phyloP scores from a whole-genome alignment of 2,888 invertebrate genomes.

The Hartigia nigra region DNA sequence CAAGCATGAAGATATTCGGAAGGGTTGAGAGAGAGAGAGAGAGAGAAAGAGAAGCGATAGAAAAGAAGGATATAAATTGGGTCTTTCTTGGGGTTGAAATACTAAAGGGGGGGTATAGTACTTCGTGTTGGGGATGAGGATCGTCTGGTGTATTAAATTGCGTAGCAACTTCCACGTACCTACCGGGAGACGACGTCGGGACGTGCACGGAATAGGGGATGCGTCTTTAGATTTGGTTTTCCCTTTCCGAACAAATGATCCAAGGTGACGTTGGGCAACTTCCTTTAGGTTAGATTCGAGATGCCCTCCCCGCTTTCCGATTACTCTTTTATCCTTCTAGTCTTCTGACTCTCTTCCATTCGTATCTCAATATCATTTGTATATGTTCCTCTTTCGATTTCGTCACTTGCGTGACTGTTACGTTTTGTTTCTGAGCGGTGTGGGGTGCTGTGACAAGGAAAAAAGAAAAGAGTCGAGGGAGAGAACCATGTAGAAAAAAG shows the following conservation, averaged over 20 bases:
- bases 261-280: background rate
- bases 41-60: background rate
- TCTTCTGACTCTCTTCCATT: background rate
- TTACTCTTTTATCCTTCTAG: background rate
- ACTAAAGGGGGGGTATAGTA: background rate
- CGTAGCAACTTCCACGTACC: background rate
- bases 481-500: background rate
- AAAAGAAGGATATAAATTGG: background rate
- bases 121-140: background rate
- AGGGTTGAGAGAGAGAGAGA: too few relatives aligned
- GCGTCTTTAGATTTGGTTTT: slow-evolving; percentile 40
- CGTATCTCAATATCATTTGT: background rate
- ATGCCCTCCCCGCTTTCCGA: background rate
- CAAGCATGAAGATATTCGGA: background rate
- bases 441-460: background rate
- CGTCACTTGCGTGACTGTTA: background rate
- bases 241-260: background rate
- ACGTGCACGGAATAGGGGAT: slow-evolving; percentile 46
- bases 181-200: slow-evolving; percentile 12
- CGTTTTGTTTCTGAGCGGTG: background rate
- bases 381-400: background rate
- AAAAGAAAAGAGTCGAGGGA: background rate
- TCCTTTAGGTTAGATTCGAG: background rate
- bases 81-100: background rate
- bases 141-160: background rate